Evolutionary conservation across 2,888 invertebrate species (phyloP).

Genomic region (Thumatha senex): DNA sequence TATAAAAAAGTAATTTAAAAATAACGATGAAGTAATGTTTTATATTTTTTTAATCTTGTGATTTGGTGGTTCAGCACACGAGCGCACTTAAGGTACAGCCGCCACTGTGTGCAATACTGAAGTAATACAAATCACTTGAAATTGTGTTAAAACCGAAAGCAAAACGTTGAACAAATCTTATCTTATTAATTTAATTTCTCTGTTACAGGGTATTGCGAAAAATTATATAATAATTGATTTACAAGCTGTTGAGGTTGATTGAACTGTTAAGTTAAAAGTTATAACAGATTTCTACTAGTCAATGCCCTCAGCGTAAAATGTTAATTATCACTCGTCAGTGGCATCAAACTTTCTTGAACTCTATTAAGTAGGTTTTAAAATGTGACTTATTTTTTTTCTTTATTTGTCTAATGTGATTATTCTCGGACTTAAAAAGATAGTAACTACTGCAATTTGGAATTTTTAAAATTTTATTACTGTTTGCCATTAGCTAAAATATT

Average conservation of each 20-base stretch:
- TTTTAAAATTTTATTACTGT: too few relatives aligned
- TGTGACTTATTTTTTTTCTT: too few relatives aligned
- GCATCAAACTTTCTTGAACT: constrained; percentile 15
- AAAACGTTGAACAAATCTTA: constrained; percentile 1
- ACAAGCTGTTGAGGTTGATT: constrained; percentile 20
- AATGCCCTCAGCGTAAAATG: constrained; percentile 16
- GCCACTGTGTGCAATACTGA: too few relatives aligned
- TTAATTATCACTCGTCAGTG: constrained; percentile 13
- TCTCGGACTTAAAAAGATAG: too few relatives aligned
- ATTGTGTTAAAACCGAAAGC: constrained; percentile 2
- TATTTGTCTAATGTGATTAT: too few relatives aligned
- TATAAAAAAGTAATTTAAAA: too few relatives aligned
- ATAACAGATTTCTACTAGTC: constrained; percentile 23
- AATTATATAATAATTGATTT: constrained; percentile 1
- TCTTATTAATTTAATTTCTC: constrained; percentile 5
- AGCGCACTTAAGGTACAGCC: too few relatives aligned
- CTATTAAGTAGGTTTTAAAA: background rate
- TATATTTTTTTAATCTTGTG: too few relatives aligned
- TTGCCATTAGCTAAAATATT: too few relatives aligned
- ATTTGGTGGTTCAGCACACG: too few relatives aligned
- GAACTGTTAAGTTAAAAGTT: constrained; percentile 6
- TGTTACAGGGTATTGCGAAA: constrained; percentile 3
- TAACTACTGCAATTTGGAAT: too few relatives aligned
- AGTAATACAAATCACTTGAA: background rate
- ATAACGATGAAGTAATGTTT: too few relatives aligned